Conservation (phyloP, 2,113 vertebrate genomes). For the Phaethon lepturus region DNA sequence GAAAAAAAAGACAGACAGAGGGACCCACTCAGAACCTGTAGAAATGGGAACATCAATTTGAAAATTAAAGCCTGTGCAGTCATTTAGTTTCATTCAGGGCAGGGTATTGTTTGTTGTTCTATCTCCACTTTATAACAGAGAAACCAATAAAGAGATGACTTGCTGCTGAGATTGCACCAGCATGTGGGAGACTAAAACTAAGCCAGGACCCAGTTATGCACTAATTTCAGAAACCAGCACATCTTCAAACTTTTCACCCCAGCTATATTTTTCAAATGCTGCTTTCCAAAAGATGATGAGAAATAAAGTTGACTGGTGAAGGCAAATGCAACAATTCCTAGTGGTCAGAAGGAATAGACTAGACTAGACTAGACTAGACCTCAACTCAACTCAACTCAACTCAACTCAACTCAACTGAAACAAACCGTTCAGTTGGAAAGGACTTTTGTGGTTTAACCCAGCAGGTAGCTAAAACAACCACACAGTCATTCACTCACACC, state of each 20-base stretch:
- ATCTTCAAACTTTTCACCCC: background rate
- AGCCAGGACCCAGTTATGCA: background rate
- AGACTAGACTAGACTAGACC: background rate
- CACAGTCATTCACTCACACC: too few relatives aligned
- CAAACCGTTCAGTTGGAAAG: too few relatives aligned
- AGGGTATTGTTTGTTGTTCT: background rate
- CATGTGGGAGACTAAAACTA: background rate
- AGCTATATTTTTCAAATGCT: background rate
- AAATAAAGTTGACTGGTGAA: background rate
- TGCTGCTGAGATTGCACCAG: background rate
- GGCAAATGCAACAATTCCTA: background rate
- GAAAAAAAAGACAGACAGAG: background rate
- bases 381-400: too few relatives aligned
- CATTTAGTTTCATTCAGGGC: background rate
- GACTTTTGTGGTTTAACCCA: too few relatives aligned
- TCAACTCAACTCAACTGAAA: too few relatives aligned
- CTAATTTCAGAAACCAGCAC: background rate
- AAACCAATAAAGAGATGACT: background rate
- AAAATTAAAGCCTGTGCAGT: background rate
- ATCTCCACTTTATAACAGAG: background rate
- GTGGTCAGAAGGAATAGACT: background rate
- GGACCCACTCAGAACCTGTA: background rate
- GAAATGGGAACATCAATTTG: background rate
- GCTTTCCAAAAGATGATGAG: background rate
- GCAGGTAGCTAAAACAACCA: too few relatives aligned